Conservation (phyloP, 2,113 vertebrate genomes). For the Passer domesticus region DNA sequence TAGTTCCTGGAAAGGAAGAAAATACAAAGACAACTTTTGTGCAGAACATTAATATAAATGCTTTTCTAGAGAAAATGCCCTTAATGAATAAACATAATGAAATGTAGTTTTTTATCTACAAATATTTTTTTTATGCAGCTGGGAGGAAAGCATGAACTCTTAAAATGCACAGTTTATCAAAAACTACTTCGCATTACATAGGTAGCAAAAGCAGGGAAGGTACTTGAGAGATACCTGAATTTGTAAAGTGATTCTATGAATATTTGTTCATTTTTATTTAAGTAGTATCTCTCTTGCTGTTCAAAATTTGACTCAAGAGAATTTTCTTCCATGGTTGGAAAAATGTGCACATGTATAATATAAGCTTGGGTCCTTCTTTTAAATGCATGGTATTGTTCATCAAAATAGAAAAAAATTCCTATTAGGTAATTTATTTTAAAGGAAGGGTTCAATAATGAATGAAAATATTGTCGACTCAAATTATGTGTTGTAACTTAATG, state of each 20-base stretch:
- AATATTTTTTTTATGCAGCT: neutral
- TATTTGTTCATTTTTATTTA: neutral
- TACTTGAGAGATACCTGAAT: neutral
- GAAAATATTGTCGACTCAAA: slow-evolving; percentile 9
- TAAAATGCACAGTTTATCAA: neutral
- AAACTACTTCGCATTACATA: neutral
- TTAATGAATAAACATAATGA: neutral
- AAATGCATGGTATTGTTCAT: neutral
- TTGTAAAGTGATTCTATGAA: neutral
- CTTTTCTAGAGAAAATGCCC: neutral
- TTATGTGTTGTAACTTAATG: slow-evolving; percentile 46
- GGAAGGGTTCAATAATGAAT: slow-evolving; percentile 20
- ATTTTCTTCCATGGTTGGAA: neutral
- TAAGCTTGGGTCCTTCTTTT: neutral
- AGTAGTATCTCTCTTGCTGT: neutral
- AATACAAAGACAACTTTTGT: neutral
- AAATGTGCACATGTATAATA: neutral
- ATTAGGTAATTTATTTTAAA: neutral
- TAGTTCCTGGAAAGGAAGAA: neutral
- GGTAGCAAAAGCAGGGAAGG: neutral
- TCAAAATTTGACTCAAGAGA: neutral
- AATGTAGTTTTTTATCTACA: neutral
- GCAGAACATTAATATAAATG: neutral
- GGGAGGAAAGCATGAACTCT: neutral
- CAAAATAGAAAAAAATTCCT: neutral